Base-by-base conservation (phyloP, 2,797 vertebrate species). In the Girardinus metallicus region DNA sequence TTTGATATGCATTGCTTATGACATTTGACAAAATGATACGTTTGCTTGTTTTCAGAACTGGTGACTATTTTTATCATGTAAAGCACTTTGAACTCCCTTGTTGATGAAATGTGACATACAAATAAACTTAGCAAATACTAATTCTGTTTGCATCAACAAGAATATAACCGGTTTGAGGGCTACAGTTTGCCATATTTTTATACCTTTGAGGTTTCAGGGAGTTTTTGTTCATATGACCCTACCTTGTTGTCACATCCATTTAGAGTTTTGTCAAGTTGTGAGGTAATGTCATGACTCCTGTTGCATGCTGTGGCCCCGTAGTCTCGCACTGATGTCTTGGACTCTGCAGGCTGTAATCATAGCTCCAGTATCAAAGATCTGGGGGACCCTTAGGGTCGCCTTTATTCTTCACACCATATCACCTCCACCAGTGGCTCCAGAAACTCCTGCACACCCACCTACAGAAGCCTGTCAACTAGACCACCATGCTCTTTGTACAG, bases 331-430 rank as follows among this genome's bases (percentile, higher is more conserved):
- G 81, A 84, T 60, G 75, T 76, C 75, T 76, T 13, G 0, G 88
- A 87, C 80, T 57, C 91, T 93, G 91, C 39, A 79, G 85, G 75
- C 95, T 96, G 93, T 80, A 94, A 95, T 46, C 74, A 94, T 74
- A 95, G 75, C 93, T 93, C 46, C 76, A 86, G 82, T 60, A 87
- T 95, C 86, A 94, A 75, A 83, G 62, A 44, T 83, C 85, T 83
- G 83, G 83, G 71, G 78, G 75, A n/a, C 72, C 78, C 41, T 9
- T 21, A 77, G n/a, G 70, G 80, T 26, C 73, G 23, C 5, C 12
- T 10, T 76, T 53, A 31, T 78, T 60, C 60, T 53, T 72, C 80
- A 39, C 43, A 73, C 44, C 53, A 75, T 70, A 73, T 2, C 76
- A 85, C 39, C 74, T 70, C 23, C 76, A 80, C 73, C 87, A 62